Evolutionary conservation across 1,140 invertebrate genomes (phyloP).

Genomic region (Drosophila nigromelanica): DNA sequence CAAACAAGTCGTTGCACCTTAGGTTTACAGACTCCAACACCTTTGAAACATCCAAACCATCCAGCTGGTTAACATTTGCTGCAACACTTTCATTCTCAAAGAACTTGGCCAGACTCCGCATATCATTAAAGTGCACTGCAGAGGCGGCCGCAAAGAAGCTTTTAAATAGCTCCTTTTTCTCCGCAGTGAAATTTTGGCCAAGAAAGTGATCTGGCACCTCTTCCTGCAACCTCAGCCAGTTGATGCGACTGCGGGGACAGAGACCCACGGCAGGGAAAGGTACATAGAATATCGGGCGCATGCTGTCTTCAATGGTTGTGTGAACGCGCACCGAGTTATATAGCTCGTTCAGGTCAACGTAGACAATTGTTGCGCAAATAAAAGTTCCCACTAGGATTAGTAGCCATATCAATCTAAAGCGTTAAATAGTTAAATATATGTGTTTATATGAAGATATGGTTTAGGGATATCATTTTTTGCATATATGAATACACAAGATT

Average conservation of each 20-base stretch:
- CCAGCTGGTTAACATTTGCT: slow-evolving; percentile 20
- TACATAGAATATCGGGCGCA: slow-evolving; percentile 59
- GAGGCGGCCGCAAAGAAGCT: slow-evolving; percentile 53
- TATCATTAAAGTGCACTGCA: slow-evolving; percentile 45
- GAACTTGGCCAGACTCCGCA: slow-evolving; percentile 36
- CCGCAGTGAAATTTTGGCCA: slow-evolving; percentile 41
- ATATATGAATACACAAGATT: too few relatives aligned
- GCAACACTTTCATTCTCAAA: slow-evolving; percentile 46
- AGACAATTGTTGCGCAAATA: slow-evolving; percentile 57
- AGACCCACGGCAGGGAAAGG: slow-evolving; percentile 69
- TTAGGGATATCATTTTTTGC: too few relatives aligned
- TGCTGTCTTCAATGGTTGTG: slow-evolving; percentile 68
- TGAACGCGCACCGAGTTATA: slow-evolving; percentile 61
- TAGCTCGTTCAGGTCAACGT: slow-evolving; percentile 56
- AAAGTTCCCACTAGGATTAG: slow-evolving; percentile 62
- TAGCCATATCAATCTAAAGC: slow-evolving; percentile 67
- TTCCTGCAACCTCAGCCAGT: slow-evolving; percentile 43
- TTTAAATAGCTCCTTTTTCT: slow-evolving; percentile 48
- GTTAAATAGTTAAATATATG: background rate
- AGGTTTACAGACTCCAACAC: slow-evolving; percentile 46
- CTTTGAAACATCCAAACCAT: slow-evolving; percentile 49
- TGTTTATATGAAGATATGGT: too few relatives aligned
- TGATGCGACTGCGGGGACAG: slow-evolving; percentile 60
- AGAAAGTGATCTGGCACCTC: slow-evolving; percentile 54
- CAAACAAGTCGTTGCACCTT: slow-evolving; percentile 53